A percentile compares a stretch with the other conserved stretches of the same genome.
Evolutionary conservation across 2,888 invertebrate species (phyloP).

Genomic region (Acanthopleura granulata): DNA sequence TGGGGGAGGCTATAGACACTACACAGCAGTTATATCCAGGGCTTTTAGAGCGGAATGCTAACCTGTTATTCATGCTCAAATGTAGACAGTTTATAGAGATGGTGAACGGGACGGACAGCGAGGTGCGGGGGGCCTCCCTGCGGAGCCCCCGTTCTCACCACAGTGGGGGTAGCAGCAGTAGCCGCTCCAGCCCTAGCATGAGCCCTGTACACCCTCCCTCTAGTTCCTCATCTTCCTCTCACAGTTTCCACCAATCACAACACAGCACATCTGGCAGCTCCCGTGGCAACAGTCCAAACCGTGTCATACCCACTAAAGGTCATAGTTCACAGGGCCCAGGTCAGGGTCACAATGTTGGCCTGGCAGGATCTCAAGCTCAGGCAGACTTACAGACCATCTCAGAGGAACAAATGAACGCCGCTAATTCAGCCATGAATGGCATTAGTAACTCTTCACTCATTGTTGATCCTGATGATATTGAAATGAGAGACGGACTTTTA

Average conservation of each 20-base stretch:
- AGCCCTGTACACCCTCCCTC: slow-evolving; percentile 59
- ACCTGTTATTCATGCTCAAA: slow-evolving; percentile 94
- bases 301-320: slow-evolving; percentile 48
- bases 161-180: slow-evolving; percentile 64
- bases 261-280: slow-evolving; percentile 39
- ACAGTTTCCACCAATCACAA: slow-evolving; percentile 34
- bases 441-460: slow-evolving; percentile 40
- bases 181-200: slow-evolving; percentile 63
- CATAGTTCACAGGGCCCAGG: slow-evolving; percentile 34
- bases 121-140: slow-evolving; percentile 75
- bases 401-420: slow-evolving; percentile 61
- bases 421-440: slow-evolving; percentile 57
- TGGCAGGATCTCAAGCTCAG: slow-evolving; percentile 24
- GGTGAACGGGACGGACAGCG: slow-evolving; percentile 76
- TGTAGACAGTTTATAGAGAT: slow-evolving; percentile 99
- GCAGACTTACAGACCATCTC: slow-evolving; percentile 36
- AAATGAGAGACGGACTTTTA: slow-evolving; percentile 58
- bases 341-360: slow-evolving; percentile 28
- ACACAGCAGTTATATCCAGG: slow-evolving; percentile 92
- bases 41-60: slow-evolving; percentile 90
- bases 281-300: slow-evolving; percentile 55
- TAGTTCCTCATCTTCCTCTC: slow-evolving; percentile 19
- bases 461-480: slow-evolving; percentile 50
- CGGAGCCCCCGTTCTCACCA: slow-evolving; percentile 64
- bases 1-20: slow-evolving; percentile 94